Conservation (phyloP, 2,113 vertebrate species). For the Triplophysa tibetana region DNA sequence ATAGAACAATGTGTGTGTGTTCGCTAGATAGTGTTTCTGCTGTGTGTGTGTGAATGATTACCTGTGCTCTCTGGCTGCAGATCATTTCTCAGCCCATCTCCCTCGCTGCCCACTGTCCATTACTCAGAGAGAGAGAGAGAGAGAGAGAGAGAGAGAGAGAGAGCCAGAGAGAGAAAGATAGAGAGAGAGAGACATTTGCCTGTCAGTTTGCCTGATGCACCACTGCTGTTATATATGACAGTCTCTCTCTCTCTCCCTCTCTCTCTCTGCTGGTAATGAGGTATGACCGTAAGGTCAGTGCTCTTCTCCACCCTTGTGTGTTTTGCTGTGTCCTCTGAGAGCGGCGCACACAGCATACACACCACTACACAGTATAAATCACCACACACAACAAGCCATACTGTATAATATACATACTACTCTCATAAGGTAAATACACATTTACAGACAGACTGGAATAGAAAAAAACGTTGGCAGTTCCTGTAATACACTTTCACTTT, state of each 20-base stretch:
- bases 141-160: not conserved
- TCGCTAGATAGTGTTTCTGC: not conserved
- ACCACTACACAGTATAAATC: constrained; percentile 18
- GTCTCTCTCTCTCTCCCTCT: constrained; percentile 24
- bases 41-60: constrained; percentile 52
- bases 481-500: not conserved
- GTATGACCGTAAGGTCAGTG: constrained; percentile 34
- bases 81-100: constrained; percentile 53
- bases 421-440: not conserved
- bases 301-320: constrained; percentile 25
- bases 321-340: constrained; percentile 24
- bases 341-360: not conserved
- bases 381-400: constrained; percentile 15
- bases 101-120: constrained; percentile 44
- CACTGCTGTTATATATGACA: constrained; percentile 43
- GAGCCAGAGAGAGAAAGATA: no score
- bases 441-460: no score
- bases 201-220: constrained; percentile 32
- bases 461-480: not conserved
- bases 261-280: constrained; percentile 25
- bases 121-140: constrained; percentile 24
- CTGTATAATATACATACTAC: not conserved
- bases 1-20: not conserved
- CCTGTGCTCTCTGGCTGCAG: constrained; percentile 47
- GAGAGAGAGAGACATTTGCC: constrained; percentile 15